phyloP scores from a whole-genome alignment of 2,113 vertebrate genomes.

The Rallus limicola region DNA sequence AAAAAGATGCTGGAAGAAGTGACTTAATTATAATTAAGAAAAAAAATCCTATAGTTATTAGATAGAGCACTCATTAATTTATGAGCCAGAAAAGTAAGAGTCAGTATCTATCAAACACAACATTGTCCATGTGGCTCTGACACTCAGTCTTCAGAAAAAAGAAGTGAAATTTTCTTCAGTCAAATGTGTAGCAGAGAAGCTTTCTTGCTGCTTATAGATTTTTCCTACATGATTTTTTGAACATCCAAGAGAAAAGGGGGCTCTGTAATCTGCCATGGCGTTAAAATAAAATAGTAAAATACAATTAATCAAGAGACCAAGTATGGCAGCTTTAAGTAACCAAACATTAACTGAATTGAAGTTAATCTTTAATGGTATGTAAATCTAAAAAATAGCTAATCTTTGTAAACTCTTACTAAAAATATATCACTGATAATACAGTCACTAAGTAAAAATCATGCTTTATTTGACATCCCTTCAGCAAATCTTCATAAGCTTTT shows the following conservation, averaged over 20 bases:
- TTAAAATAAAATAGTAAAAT: not conserved
- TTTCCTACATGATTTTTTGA: not conserved
- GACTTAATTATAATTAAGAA: not conserved
- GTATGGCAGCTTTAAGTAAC: not conserved
- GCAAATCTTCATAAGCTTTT: not conserved
- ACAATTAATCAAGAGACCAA: not conserved
- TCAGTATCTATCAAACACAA: not conserved
- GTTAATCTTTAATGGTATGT: not conserved
- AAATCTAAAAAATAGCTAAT: not conserved
- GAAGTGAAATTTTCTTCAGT: not conserved
- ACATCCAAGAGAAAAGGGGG: not conserved
- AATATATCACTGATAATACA: not conserved
- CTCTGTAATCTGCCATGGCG: not conserved
- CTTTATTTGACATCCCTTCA: not conserved
- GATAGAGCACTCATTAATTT: not conserved
- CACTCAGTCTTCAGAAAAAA: not conserved
- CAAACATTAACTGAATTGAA: not conserved
- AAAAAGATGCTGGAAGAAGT: not conserved
- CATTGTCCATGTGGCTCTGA: not conserved
- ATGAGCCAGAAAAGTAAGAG: not conserved
- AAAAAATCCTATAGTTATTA: not conserved
- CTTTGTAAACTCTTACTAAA: not conserved
- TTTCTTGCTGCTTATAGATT: not conserved
- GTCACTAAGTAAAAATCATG: not conserved
- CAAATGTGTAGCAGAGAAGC: not conserved